These are phyloP conservation scores for Sebastes oblongus DNA, from an alignment of 2,797 vertebrate species.

Conservation along the genomic window DNA sequence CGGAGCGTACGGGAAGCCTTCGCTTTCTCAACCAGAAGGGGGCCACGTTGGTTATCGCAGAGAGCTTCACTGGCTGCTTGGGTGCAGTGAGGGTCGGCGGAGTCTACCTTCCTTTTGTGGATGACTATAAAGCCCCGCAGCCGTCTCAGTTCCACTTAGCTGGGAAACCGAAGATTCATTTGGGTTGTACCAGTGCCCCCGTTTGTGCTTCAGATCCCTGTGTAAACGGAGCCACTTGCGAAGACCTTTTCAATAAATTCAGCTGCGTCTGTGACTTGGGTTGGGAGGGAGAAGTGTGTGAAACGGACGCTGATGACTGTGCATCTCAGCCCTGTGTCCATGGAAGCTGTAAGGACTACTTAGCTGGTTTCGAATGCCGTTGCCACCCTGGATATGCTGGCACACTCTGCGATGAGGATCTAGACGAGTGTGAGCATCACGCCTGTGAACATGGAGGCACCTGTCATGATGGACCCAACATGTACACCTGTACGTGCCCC, in stretches of 20 bases:
- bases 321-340: constrained; percentile 84
- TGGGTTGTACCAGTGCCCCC: constrained; percentile 83
- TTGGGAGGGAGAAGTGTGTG: constrained; percentile 87
- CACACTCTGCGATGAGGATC: constrained; percentile 82
- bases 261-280: constrained; percentile 83
- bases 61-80: constrained; percentile 91
- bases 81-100: constrained; percentile 86
- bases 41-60: constrained; percentile 75
- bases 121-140: constrained; percentile 69
- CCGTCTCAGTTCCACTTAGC: constrained; percentile 77
- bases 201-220: constrained; percentile 87
- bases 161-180: constrained; percentile 15
- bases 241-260: constrained; percentile 87
- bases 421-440: constrained; percentile 86
- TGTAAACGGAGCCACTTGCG: constrained; percentile 83
- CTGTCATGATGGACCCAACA: constrained; percentile 83
- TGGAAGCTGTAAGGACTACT: constrained; percentile 83
- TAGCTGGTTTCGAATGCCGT: constrained; percentile 85
- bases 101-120: constrained; percentile 85
- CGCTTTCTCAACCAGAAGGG: constrained; percentile 81
- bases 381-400: constrained; percentile 87
- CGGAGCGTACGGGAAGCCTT: constrained; percentile 74
- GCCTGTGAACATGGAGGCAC: constrained; percentile 84
- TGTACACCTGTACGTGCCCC: constrained; percentile 85
- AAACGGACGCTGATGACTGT: constrained; percentile 86